phyloP scores from a whole-genome alignment of 2,888 invertebrate genomes.

The Malachius bipustulatus region DNA sequence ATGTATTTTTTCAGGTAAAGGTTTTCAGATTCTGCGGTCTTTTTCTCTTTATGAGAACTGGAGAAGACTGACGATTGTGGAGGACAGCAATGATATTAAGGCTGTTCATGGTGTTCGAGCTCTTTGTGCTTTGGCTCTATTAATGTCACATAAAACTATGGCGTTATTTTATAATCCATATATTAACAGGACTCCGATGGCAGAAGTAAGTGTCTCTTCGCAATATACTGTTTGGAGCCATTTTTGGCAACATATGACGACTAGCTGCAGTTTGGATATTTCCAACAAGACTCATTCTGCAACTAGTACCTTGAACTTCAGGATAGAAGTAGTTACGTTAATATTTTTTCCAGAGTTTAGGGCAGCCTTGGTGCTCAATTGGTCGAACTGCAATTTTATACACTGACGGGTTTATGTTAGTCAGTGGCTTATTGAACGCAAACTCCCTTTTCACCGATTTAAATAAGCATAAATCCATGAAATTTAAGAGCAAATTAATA shows the following conservation, averaged over 20 bases:
- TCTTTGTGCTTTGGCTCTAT: slow-evolving; percentile 42
- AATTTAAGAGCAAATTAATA: slow-evolving; percentile 40
- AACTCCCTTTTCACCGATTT: slow-evolving; percentile 43
- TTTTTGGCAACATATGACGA: too few relatives aligned
- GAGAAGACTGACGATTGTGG: slow-evolving; percentile 33
- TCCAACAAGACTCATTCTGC: too few relatives aligned
- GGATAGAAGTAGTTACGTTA: neutral
- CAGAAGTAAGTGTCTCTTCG: slow-evolving; percentile 36
- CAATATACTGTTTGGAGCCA: too few relatives aligned
- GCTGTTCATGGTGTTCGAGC: slow-evolving; percentile 45
- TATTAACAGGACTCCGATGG: slow-evolving; percentile 43
- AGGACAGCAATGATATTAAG: slow-evolving; percentile 37
- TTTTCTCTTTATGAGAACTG: slow-evolving; percentile 43
- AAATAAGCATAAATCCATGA: slow-evolving; percentile 40
- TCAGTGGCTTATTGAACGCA: slow-evolving; percentile 48
- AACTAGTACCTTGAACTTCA: too few relatives aligned
- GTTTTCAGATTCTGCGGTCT: slow-evolving; percentile 31
- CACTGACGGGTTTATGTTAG: slow-evolving; percentile 48
- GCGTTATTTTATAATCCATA: slow-evolving; percentile 47
- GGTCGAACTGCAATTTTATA: slow-evolving; percentile 50
- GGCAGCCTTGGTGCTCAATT: slow-evolving; percentile 45
- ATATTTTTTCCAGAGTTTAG: slow-evolving; percentile 26
- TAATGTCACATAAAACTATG: slow-evolving; percentile 47
- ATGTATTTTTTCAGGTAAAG: too few relatives aligned
- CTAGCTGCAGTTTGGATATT: too few relatives aligned